Conservation (phyloP, 2,888 invertebrate genomes). For the Dynastes hyllus region DNA sequence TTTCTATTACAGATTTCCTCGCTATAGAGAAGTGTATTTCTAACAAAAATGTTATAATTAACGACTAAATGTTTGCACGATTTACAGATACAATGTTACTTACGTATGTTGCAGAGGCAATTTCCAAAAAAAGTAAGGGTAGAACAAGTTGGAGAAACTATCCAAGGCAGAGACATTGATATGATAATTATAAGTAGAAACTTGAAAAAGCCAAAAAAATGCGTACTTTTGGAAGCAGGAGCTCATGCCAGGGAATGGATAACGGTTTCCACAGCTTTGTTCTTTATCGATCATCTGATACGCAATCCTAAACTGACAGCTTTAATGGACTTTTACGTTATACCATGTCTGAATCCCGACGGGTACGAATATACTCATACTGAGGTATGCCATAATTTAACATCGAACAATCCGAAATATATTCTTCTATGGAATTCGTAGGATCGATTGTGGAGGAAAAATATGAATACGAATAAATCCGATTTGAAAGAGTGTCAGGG, state of each 20-base stretch:
- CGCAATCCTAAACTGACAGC: slow-evolving; percentile 51
- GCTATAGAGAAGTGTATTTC: slow-evolving; percentile 49
- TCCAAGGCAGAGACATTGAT: slow-evolving; percentile 57
- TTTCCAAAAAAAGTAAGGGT: slow-evolving; percentile 55
- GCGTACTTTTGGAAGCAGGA: slow-evolving; percentile 58
- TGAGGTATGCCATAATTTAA: slow-evolving; percentile 49
- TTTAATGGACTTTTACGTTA: slow-evolving; percentile 58
- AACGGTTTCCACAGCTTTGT: slow-evolving; percentile 57
- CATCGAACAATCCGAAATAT: neutral
- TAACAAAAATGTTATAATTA: neutral
- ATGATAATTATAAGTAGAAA: slow-evolving; percentile 55
- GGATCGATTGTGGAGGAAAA: slow-evolving; percentile 59
- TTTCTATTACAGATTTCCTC: slow-evolving; percentile 55
- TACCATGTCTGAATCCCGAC: slow-evolving; percentile 61
- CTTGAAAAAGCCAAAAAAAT: slow-evolving; percentile 47
- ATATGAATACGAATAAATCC: slow-evolving; percentile 56
- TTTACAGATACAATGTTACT: slow-evolving; percentile 56
- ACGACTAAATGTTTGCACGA: slow-evolving; percentile 20
- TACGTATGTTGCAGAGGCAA: slow-evolving; percentile 48
- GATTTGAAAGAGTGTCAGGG: slow-evolving; percentile 52
- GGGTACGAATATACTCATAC: slow-evolving; percentile 60
- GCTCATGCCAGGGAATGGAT: slow-evolving; percentile 62
- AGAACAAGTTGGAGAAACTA: slow-evolving; percentile 56
- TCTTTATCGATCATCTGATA: slow-evolving; percentile 57
- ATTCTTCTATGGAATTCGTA: slow-evolving; percentile 39